phyloP scores from a whole-genome alignment of 2,113 vertebrate species.

The Gymnobelideus leadbeateri region DNA sequence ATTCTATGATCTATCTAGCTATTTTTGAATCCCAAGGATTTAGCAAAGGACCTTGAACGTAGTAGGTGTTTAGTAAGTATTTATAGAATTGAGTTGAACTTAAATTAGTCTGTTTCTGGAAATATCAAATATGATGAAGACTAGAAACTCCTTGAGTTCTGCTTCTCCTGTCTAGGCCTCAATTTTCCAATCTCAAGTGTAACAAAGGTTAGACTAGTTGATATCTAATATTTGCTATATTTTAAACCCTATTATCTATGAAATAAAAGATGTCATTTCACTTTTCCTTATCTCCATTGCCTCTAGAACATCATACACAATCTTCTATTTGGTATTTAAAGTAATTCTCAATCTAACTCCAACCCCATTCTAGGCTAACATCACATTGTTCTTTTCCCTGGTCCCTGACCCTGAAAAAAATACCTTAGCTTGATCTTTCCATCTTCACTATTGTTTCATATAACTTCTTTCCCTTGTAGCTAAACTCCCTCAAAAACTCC shows the following conservation, averaged over 20 bases:
- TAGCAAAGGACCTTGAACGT: neutral
- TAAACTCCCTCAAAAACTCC: too few species aligned
- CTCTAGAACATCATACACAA: neutral
- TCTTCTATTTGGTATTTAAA: neutral
- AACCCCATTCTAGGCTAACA: neutral
- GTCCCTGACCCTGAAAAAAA: neutral
- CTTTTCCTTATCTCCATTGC: neutral
- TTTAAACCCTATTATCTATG: neutral
- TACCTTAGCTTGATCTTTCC: neutral
- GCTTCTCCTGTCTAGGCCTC: slow-evolving; percentile 34
- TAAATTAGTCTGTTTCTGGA: neutral
- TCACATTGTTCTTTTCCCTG: neutral
- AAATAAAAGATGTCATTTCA: neutral
- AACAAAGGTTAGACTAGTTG: neutral
- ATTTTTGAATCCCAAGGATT: neutral
- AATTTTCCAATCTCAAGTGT: neutral
- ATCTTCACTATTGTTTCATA: neutral
- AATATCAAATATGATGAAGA: neutral
- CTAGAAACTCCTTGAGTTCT: neutral
- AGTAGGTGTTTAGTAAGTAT: neutral
- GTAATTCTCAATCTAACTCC: neutral
- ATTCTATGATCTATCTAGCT: neutral
- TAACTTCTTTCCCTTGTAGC: neutral
- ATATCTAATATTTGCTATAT: neutral
- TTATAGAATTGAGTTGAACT: neutral